These are phyloP conservation scores for Tragulus kanchil DNA, from an alignment of 2,113 vertebrate genomes.

Conservation along the genomic window DNA sequence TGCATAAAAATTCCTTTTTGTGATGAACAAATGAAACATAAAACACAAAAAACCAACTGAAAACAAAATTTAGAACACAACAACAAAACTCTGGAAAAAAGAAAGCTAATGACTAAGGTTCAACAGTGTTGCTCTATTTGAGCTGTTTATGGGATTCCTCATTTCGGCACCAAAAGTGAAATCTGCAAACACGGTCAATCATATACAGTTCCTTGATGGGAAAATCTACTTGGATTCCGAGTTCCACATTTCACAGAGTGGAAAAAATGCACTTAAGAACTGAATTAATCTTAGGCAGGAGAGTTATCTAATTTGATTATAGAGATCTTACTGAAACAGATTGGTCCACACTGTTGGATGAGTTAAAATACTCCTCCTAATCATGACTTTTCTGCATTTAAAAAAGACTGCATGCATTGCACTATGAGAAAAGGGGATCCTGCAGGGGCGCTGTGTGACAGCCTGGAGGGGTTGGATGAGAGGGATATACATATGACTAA, in stretches of 20 bases:
- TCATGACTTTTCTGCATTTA: background rate
- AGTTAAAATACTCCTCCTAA: background rate
- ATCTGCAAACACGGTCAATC: background rate
- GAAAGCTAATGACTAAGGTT: background rate
- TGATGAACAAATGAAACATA: background rate
- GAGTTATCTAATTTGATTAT: background rate
- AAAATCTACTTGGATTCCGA: no score
- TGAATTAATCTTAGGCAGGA: slow-evolving; percentile 18
- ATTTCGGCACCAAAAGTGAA: background rate
- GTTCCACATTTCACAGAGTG: no score
- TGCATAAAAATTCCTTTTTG: background rate
- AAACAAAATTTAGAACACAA: slow-evolving; percentile 8
- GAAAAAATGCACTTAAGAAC: background rate
- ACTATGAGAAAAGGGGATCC: no score
- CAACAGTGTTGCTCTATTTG: background rate
- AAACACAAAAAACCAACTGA: slow-evolving; percentile 9
- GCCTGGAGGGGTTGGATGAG: no score
- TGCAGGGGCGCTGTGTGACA: no score
- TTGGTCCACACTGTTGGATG: background rate
- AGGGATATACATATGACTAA: no score
- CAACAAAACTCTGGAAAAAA: background rate
- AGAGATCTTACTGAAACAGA: background rate
- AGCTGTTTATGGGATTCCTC: background rate
- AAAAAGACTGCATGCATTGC: background rate
- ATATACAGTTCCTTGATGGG: background rate